Base-by-base conservation (phyloP, 1,140 invertebrate species). In the Polypedilum vanderplanki region DNA sequence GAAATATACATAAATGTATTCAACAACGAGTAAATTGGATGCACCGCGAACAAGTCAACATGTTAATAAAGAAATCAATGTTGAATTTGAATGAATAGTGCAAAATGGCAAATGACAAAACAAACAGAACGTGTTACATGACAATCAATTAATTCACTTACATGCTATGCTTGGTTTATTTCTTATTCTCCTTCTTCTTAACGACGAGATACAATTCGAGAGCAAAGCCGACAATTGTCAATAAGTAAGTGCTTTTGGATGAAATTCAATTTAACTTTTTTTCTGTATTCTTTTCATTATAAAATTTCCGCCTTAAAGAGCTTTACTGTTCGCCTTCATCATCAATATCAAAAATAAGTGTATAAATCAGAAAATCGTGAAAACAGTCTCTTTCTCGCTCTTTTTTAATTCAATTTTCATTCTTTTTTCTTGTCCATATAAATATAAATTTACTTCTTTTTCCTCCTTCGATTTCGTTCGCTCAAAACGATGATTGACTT, bases 141-240 rank as follows among this genome's bases (percentile, higher is more conserved):
- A 57, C 46, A 57, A 57, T 57, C 46, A 57, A 57, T 57, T 57
- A 57, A 57, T 57, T 57, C 46, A n/a, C n/a, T 57, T 57, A 57
- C 46, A n/a, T 57, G 46, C n/a, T n/a, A 57, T n/a, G 8, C 9
- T 57, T 12, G 46, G 12, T 57, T 57, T 57, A 33, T 33, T 33
- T 33, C 24, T 33, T 33, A 3, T 33, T 33, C 24, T 33, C 24
- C 24, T 33, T 33, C 1, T 33, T 33, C 24, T 33, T 33, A 33
- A 33, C 24, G 24, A 33, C 24, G 24, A 33, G 24, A n/a, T 5
- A 5, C 24, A 33, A 33, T 3, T 33, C 24, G 24, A 33, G 1
- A 33, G 24, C 24, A 5, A n/a, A 33, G 24, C 24, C 24, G 24
- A 33, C 24, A 33, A 33, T 33, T 33, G 24, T 33, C 24, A 33